Base-by-base conservation (phyloP, 2,888 invertebrate genomes). In the Tryphoninae sp. region DNA sequence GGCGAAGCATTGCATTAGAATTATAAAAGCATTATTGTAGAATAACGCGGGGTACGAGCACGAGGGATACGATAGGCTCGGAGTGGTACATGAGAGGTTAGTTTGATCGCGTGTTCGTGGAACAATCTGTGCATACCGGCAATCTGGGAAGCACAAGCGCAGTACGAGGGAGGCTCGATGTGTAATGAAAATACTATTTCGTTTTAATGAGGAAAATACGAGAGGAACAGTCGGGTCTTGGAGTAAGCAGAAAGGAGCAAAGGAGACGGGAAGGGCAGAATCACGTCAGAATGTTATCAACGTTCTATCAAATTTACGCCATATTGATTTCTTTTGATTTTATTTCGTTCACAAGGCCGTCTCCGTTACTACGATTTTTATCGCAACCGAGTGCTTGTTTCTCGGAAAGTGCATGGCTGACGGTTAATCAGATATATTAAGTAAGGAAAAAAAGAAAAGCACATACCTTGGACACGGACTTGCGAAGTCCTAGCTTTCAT, bases 101-200 rank as follows among this genome's bases (percentile, higher is more conserved):
- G 26, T 4, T 45, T 9, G 55, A 71, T 77, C 64, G 77, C 77
- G 77, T 77, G 77, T 53, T 49, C 9, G 45, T 45, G 9, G 16
- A 51, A 26, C 23, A 45, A 64, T 45, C 45, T n/a, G 16, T 59
- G 16, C 55, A 58, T 26, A 49, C 9, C 64, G 62, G 26, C 49
- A 71, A 61, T 71, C 77, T 71, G 9, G 33, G 42, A 77, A 55
- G 55, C 33, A 58, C 69, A 71, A 77, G 40, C 16, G 26, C 13
- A 26, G 23, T 58, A 16, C 68, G 33, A 2, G 33, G 33, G 33
- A 33, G 2, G 33, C 33, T 33, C 33, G 33, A 64, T 45, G 64
- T 26, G 45, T 11, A 71, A 77, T 77, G 55, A 64, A 77, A 77
- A 71, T 77, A 64, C 33, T 74, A 22, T 74, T 64, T 42, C 19